Evolutionary conservation across 1,140 invertebrate species (phyloP).

Genomic region (Euglossa dilemma): DNA sequence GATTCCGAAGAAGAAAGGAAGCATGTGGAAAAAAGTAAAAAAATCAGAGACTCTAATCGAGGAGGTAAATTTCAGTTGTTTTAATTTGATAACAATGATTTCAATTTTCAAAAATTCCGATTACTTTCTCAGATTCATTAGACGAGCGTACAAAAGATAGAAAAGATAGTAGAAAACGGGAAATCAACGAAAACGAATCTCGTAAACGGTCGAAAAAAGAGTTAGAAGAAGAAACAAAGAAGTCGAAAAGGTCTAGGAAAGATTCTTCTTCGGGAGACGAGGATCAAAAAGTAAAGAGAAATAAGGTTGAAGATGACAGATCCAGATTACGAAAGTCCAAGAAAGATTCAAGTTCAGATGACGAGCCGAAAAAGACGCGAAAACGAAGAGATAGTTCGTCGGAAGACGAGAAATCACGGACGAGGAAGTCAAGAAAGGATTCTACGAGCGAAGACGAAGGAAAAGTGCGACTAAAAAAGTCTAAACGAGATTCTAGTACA

Average conservation of each 20-base stretch:
- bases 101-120: neutral
- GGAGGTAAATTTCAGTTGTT: constrained; percentile 64
- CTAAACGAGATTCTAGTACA: constrained; percentile 78
- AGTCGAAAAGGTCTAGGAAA: constrained; percentile 82
- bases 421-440: constrained; percentile 83
- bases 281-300: constrained; percentile 85
- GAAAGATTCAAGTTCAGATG: constrained; percentile 85
- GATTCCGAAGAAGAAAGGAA: constrained; percentile 79
- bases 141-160: constrained; percentile 76
- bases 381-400: constrained; percentile 80
- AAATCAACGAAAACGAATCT: constrained; percentile 79
- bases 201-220: constrained; percentile 80
- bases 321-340: constrained; percentile 81
- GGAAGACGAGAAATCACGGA: constrained; percentile 78
- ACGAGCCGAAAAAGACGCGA: constrained; percentile 80
- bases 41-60: constrained; percentile 70
- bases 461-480: constrained; percentile 75
- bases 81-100: neutral
- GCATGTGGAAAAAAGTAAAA: constrained; percentile 75
- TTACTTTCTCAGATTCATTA: constrained; percentile 61
- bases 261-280: constrained; percentile 87
- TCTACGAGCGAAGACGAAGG: constrained; percentile 78
- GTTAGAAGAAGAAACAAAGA: constrained; percentile 81
- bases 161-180: constrained; percentile 79
- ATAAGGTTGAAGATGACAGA: constrained; percentile 82